Evolutionary conservation across 2,113 vertebrate genomes (phyloP).

Genomic region (Scomber japonicus): DNA sequence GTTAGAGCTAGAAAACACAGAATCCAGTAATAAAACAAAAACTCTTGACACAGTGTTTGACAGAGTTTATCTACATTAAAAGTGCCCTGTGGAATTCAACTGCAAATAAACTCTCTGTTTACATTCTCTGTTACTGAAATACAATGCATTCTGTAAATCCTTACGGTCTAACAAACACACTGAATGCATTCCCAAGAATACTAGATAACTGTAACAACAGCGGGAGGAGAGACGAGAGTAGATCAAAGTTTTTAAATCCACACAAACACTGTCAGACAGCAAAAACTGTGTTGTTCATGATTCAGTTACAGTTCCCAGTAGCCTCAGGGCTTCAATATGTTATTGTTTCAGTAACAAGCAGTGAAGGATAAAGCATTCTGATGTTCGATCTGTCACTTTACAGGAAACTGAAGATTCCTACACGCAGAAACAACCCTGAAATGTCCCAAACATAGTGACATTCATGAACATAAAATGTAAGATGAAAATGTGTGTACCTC

Average conservation of each 20-base stretch:
- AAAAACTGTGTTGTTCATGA: constrained; percentile 16
- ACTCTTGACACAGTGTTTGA: not conserved
- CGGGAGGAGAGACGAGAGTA: not conserved
- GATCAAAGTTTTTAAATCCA: not conserved
- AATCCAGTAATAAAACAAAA: not conserved
- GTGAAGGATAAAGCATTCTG: not conserved
- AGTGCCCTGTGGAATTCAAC: too few relatives aligned
- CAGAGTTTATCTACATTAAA: too few relatives aligned
- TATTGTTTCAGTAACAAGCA: constrained; percentile 29
- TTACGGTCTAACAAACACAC: not conserved
- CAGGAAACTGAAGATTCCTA: constrained; percentile 23
- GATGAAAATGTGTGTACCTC: too few relatives aligned
- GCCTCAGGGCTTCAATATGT: not conserved
- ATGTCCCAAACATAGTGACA: too few relatives aligned
- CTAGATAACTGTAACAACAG: not conserved
- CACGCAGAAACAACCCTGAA: not conserved
- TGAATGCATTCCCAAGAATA: not conserved
- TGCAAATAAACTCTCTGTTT: too few relatives aligned
- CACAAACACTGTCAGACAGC: not conserved
- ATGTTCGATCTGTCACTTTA: constrained; percentile 12
- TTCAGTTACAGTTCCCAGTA: constrained; percentile 3
- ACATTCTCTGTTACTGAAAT: too few relatives aligned
- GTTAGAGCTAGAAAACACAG: not conserved
- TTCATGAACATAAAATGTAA: too few relatives aligned
- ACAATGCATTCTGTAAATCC: too few relatives aligned